These are phyloP conservation scores for Phymastichus coffea DNA, from an alignment of 1,140 invertebrate species.

Conservation along the genomic window DNA sequence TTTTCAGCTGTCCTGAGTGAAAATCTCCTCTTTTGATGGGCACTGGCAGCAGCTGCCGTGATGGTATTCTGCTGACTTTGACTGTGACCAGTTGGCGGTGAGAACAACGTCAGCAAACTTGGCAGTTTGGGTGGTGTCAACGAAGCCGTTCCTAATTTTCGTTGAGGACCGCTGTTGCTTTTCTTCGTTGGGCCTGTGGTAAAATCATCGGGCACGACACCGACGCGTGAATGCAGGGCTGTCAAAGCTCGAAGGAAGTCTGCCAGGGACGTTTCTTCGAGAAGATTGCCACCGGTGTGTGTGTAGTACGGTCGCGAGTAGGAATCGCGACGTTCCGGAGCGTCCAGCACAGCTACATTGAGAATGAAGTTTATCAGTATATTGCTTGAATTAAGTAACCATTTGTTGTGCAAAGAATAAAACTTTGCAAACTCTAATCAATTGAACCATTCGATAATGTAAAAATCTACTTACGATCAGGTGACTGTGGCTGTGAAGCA, in stretches of 20 bases:
- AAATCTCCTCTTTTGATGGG: conserved; percentile 32
- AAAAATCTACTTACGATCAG: conserved; percentile 11
- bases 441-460: too few species aligned
- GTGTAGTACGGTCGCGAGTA: conserved; percentile 39
- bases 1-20: conserved; percentile 42
- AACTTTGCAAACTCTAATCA: too few species aligned
- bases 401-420: too few species aligned
- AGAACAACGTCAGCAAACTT: conserved; percentile 51
- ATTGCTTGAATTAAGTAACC: too few species aligned
- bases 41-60: conserved; percentile 5
- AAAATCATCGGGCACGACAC: conserved; percentile 42
- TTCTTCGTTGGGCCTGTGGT: neutral
- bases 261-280: conserved; percentile 75
- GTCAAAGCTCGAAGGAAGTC: conserved; percentile 73
- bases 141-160: conserved; percentile 61
- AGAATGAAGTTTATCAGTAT: too few species aligned
- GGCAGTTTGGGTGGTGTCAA: conserved; percentile 54
- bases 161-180: conserved; percentile 39
- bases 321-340: conserved; percentile 19
- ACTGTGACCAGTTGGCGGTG: conserved; percentile 39
- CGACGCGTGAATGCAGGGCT: conserved; percentile 58
- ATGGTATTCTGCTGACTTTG: conserved; percentile 41
- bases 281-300: conserved; percentile 54
- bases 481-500: conserved; percentile 6
- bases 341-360: too few species aligned